Base-by-base conservation (phyloP, 2,113 vertebrate species). In the Zonotrichia leucophrys region DNA sequence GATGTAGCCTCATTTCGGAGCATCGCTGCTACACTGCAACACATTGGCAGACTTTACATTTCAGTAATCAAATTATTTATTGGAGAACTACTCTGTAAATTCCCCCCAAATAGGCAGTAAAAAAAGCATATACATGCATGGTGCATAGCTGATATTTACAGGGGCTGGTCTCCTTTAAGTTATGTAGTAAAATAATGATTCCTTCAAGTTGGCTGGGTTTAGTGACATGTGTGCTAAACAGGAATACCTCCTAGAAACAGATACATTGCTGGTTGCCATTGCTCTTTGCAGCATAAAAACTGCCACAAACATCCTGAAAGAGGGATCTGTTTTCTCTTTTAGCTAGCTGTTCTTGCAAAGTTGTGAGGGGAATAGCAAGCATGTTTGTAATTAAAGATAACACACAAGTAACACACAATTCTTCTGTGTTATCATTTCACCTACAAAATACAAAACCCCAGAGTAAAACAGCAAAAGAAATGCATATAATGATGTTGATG, bases 31-130 rank as follows among this genome's bases (percentile, higher is more conserved):
- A 49, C 33, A 25, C 55, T 72, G 56, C n/a, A 75, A 68, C 35
- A 67, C 39, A 52, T 74, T 86, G 91, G 10, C 75, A 88, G 68
- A 24, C 21, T 77, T 94, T 88, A 55, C 19, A 27, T 87, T 95
- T 87, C 59, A 73, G 42, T 91, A 95, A 94, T 95, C 89, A 87
- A 83, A 46, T 91, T 87, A 87, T 90, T 94, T 95, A 91, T 92
- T 94, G 63, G 47, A 92, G 46, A 91, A 63, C 33, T 83, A 63
- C 53, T 95, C 84, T 58, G 78, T 91, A 84, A 95, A 92, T 92
- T 87, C 20, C 7, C 22, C 21, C 9, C 33, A 76, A 85, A 62
- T 25, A 79, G 46, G 44, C 37, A 89, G 63, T 93, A 91, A 95
- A 96, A 39, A 35, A 41, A 25, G 5, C 31, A 41, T 50, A 75